These are phyloP conservation scores for Circaetus cinerascens DNA, from an alignment of 2,113 vertebrate species.

Conservation along the genomic window DNA sequence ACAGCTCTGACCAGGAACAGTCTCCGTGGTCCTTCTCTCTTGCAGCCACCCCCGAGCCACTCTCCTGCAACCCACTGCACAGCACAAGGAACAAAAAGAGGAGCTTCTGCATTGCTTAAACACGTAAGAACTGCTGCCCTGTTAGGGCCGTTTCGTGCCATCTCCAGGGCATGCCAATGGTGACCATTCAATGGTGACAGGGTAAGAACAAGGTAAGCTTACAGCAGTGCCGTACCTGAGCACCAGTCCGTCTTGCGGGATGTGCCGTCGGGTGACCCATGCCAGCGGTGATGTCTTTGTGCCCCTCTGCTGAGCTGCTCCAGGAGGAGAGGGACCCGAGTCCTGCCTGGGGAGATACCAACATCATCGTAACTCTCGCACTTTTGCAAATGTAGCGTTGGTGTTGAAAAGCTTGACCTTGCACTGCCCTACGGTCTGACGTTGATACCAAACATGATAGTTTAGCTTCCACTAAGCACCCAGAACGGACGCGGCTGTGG, in stretches of 20 bases:
- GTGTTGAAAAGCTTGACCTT: neutral
- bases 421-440: accelerated
- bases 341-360: neutral
- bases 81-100: neutral
- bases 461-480: neutral
- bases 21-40: neutral
- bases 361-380: accelerated
- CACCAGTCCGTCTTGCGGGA: neutral
- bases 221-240: neutral
- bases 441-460: accelerated
- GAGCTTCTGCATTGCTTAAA: neutral
- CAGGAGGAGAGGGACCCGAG: neutral
- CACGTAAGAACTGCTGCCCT: neutral
- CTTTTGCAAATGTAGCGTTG: neutral
- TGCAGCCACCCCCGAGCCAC: neutral
- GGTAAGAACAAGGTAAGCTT: neutral
- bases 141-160: neutral
- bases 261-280: accelerated
- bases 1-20: neutral
- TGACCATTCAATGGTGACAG: accelerated
- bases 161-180: neutral
- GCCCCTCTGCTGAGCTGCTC: neutral
- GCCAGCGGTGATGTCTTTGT: neutral
- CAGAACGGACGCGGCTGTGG: neutral
- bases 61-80: neutral